Evolutionary conservation across 2,797 vertebrate genomes (phyloP), one percentile per base, ranked within the genome.

Genomic region (Lepilemur ruficaudatus): DNA sequence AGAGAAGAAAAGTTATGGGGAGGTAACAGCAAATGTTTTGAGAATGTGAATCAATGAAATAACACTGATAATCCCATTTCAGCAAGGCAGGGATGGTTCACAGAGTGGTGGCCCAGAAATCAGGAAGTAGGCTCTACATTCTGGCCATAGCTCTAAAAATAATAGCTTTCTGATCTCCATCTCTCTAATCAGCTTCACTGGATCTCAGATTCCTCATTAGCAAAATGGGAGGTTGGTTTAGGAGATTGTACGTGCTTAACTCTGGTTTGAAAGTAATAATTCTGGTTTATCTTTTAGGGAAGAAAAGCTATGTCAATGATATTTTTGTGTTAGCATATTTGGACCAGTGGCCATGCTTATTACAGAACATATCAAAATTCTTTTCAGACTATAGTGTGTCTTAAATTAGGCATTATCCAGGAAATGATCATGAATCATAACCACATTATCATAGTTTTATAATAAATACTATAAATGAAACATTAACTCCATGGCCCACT

Each of bases 391-490:
- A 67, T 1, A 85, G 35, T 57, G 18, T 88, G 70, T 41, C 78
- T 97, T 93, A 85, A 93, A 80, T 85, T 35, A 96, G 41, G 48
- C 30, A 94, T 86, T 80, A 95, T 72, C 61, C 20, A 94, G 63
- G 18, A 93, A 96, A 91, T 80, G 13, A 76, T 78, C 59, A 87
- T 86, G 61, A 93, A 92, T 95, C 82, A 94, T 85, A 80, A 81
- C 35, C 52, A 91, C 59, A 61, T 95, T 89, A 87, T 79, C n/a
- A 83, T 3, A 93, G 63, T 61, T 87, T 85, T 91, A 35, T 52
- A 96, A 93, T 92, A 96, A 95, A 97, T 83, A 93, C 17, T 88
- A 91, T 76, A 82, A 96, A 87, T 92, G 80, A 95, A 96, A 91
- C 69, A 94, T 94, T 95, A 94, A 97, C 89, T 96, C 61, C 35